phyloP scores from a whole-genome alignment of 2,888 invertebrate species.

The Agrochola lychnidis region DNA sequence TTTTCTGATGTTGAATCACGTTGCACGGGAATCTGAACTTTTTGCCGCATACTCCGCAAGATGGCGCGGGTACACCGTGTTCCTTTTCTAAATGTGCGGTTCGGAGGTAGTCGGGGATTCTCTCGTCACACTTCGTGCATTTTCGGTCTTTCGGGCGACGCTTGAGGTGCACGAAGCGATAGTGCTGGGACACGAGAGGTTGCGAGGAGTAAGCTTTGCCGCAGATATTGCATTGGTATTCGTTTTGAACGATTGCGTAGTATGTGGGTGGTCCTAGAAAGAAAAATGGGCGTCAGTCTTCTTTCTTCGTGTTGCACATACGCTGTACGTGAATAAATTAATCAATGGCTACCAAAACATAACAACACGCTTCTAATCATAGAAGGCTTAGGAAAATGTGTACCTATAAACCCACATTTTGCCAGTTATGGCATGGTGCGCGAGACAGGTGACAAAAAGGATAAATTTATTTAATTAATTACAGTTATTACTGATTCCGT shows the following conservation, averaged over 20 bases:
- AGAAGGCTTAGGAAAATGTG: too few species aligned
- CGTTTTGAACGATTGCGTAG: constrained; percentile 67
- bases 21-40: constrained; percentile 77
- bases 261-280: constrained; percentile 74
- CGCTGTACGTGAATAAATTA: background rate
- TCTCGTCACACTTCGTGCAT: constrained; percentile 76
- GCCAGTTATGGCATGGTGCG: too few species aligned
- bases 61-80: constrained; percentile 78
- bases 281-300: constrained; percentile 69
- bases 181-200: constrained; percentile 78
- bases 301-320: constrained; percentile 27
- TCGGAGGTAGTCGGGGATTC: constrained; percentile 71
- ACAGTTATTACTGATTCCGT: too few species aligned
- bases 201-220: constrained; percentile 71
- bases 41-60: constrained; percentile 78
- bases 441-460: too few species aligned
- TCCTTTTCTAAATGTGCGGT: constrained; percentile 77
- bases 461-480: too few species aligned
- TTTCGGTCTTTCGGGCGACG: constrained; percentile 71
- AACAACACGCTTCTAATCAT: background rate
- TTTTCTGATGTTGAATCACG: constrained; percentile 76
- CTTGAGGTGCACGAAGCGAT: constrained; percentile 78
- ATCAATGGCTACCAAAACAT: background rate
- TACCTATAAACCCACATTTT: background rate
- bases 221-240: constrained; percentile 75